Evolutionary conservation across 2,797 vertebrate genomes (phyloP).

Genomic region (Melanotaenia nigrans): DNA sequence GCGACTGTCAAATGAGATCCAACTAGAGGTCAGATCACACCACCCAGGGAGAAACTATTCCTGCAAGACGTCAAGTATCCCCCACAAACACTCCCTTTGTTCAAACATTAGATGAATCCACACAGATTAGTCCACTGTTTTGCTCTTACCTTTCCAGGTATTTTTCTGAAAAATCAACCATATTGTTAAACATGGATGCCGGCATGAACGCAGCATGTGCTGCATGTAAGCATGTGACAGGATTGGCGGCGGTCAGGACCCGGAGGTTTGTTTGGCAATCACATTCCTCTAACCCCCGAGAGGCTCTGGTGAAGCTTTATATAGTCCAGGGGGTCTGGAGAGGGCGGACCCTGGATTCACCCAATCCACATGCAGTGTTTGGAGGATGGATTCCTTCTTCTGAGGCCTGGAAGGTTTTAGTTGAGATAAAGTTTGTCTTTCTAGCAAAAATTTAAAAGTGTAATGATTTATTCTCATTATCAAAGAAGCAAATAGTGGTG

Average conservation of each 20-base stretch:
- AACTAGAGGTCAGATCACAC: slow-evolving; percentile 63
- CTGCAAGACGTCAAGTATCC: slow-evolving; percentile 16
- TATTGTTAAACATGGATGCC: slow-evolving; percentile 75
- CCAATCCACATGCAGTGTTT: slow-evolving; percentile 78
- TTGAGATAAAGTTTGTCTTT: slow-evolving; percentile 28
- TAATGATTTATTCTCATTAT: neutral
- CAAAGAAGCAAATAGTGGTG: neutral
- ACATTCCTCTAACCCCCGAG: slow-evolving; percentile 79
- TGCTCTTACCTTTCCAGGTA: slow-evolving; percentile 91
- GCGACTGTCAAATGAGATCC: slow-evolving; percentile 74
- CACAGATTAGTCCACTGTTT: neutral
- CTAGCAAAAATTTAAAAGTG: neutral
- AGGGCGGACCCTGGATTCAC: slow-evolving; percentile 65
- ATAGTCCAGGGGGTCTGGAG: slow-evolving; percentile 74
- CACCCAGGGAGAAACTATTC: slow-evolving; percentile 39
- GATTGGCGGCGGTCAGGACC: slow-evolving; percentile 48
- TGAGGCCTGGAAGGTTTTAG: slow-evolving; percentile 30
- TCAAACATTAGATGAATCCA: slow-evolving; percentile 8
- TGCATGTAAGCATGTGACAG: slow-evolving; percentile 67
- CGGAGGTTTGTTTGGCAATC: slow-evolving; percentile 72
- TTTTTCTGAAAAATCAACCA: slow-evolving; percentile 90
- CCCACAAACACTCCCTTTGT: neutral
- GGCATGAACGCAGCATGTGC: slow-evolving; percentile 49
- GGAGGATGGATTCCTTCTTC: slow-evolving; percentile 59
- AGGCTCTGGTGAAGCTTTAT: slow-evolving; percentile 78